Conservation (phyloP, 1,140 invertebrate genomes). For the Calephelis nemesis region DNA sequence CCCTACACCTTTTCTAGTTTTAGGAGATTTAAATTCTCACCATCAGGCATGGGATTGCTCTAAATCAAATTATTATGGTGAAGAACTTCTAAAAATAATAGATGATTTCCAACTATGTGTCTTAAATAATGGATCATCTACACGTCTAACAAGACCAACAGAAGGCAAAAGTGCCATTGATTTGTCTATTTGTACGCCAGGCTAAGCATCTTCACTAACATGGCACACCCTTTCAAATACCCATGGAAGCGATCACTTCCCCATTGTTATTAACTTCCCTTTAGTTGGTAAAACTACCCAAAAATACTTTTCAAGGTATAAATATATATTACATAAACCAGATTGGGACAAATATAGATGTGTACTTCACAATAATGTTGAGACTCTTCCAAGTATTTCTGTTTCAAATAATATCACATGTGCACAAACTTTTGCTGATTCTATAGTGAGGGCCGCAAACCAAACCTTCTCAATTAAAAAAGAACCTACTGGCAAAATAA, state of each 20-base stretch:
- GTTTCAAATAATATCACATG: background rate
- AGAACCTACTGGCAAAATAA: too few species aligned
- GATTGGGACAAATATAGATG: slow-evolving; percentile 11
- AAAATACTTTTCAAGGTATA: background rate
- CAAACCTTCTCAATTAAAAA: slow-evolving; percentile 21
- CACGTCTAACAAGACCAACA: too few species aligned
- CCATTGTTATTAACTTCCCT: slow-evolving; percentile 12
- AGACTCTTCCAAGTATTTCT: background rate
- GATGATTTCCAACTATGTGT: too few species aligned
- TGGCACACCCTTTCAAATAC: slow-evolving; percentile 20
- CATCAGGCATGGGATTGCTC: too few species aligned
- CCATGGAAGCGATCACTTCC: slow-evolving; percentile 26
- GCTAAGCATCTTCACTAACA: slow-evolving; percentile 17
- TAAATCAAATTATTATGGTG: too few species aligned
- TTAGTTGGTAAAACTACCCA: background rate
- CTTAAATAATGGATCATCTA: too few species aligned
- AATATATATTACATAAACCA: slow-evolving; percentile 13
- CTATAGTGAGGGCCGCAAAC: slow-evolving; percentile 14
- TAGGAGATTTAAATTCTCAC: too few species aligned
- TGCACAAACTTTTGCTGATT: background rate
- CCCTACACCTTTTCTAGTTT: too few species aligned
- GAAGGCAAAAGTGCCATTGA: too few species aligned
- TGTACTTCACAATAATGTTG: background rate
- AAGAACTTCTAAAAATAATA: too few species aligned
- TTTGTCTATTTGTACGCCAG: too few species aligned